phyloP scores from a whole-genome alignment of 2,888 invertebrate species.

The Tenthredo notha region DNA sequence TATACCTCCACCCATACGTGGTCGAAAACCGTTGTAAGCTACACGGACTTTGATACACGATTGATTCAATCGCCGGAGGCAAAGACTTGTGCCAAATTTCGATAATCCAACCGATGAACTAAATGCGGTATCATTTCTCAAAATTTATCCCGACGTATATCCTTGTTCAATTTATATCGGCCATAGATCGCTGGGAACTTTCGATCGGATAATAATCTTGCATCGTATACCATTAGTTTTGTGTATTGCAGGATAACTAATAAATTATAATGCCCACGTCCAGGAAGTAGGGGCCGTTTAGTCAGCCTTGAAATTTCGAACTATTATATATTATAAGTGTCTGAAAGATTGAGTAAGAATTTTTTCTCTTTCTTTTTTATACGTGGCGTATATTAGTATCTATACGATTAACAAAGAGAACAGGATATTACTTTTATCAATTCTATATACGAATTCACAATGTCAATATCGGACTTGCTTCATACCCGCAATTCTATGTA shows the following conservation, averaged over 20 bases:
- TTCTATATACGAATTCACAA: neutral
- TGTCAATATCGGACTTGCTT: conserved; percentile 12
- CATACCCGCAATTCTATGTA: neutral
- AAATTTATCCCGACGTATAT: neutral
- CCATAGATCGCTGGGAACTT: neutral
- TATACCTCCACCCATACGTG: neutral
- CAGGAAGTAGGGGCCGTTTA: neutral
- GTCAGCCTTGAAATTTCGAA: neutral
- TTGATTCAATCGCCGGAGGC: neutral
- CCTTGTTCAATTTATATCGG: neutral
- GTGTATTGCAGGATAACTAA: neutral
- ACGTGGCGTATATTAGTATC: neutral
- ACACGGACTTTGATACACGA: neutral
- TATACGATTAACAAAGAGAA: neutral
- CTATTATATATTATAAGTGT: neutral
- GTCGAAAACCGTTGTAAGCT: neutral
- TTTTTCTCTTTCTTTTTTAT: neutral
- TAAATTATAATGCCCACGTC: conserved; percentile 1
- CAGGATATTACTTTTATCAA: neutral
- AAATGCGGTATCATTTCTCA: neutral
- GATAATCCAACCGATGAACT: neutral
- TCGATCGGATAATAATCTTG: neutral
- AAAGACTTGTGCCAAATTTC: neutral
- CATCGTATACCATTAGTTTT: neutral
- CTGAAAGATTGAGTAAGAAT: neutral